These are phyloP conservation scores for Zootoca vivipara DNA, from an alignment of 2,113 vertebrate genomes.

Conservation along the genomic window DNA sequence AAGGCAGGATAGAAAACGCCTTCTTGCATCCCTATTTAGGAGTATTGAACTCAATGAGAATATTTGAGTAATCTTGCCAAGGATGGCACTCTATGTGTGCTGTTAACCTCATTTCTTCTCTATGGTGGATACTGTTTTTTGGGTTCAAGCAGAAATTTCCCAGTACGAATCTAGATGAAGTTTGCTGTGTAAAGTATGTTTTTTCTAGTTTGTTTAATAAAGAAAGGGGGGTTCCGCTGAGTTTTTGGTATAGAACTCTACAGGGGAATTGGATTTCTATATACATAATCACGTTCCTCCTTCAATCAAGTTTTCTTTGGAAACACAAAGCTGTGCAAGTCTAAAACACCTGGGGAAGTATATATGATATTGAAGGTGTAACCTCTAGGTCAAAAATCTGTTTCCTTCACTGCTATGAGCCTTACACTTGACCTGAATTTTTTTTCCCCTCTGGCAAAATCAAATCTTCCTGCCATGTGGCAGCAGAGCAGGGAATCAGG, in stretches of 20 bases:
- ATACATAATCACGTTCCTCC: neutral
- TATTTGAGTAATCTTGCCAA: neutral
- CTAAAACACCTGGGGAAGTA: neutral
- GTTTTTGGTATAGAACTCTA: neutral
- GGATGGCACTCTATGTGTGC: neutral
- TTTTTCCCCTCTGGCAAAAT: neutral
- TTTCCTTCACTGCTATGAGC: neutral
- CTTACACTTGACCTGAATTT: neutral
- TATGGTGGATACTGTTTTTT: neutral
- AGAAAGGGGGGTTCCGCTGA: neutral
- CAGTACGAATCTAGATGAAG: neutral
- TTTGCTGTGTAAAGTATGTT: neutral
- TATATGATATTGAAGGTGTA: neutral
- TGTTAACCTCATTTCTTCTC: no score
- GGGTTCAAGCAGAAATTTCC: neutral
- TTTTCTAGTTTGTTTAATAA: neutral
- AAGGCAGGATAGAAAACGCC: no score
- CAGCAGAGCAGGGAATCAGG: neutral
- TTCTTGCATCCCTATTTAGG: no score
- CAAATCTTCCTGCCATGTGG: neutral
- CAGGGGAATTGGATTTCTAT: neutral
- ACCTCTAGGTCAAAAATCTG: accelerated
- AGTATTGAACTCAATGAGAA: neutral
- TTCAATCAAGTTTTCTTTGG: neutral
- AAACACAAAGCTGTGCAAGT: neutral